Evolutionary conservation across 2,888 invertebrate species (phyloP).

Genomic region (Drosophila mayaguana): DNA sequence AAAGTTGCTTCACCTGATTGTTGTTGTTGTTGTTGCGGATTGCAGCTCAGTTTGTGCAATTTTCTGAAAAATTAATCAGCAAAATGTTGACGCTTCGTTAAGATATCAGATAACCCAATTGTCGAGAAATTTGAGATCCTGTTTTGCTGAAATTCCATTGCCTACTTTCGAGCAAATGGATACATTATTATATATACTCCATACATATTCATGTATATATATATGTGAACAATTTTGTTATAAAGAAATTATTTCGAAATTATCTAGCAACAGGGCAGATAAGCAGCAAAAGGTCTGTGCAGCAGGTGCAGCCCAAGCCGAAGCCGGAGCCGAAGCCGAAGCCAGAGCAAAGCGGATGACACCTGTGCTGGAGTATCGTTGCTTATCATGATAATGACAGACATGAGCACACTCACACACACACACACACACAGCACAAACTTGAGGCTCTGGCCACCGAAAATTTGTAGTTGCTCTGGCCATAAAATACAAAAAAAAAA

Average conservation of each 20-base stretch:
- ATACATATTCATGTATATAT: not conserved
- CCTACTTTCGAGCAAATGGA: constrained; percentile 23
- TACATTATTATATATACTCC: not conserved
- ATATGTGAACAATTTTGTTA: not conserved
- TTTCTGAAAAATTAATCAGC: constrained; percentile 68
- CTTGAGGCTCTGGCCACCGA: constrained; percentile 22
- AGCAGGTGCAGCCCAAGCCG: constrained; percentile 50
- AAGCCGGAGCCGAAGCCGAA: constrained; percentile 33
- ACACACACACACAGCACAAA: constrained; percentile 23
- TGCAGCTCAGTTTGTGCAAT: constrained; percentile 54
- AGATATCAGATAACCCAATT: constrained; percentile 44
- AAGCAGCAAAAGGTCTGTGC: not conserved
- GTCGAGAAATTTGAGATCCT: constrained; percentile 38
- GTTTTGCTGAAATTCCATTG: constrained; percentile 10
- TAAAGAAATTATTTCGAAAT: constrained; percentile 12
- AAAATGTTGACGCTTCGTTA: constrained; percentile 54
- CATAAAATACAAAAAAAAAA: constrained; percentile 61
- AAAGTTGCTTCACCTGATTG: constrained; percentile 9
- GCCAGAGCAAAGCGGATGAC: constrained; percentile 71
- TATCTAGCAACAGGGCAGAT: not conserved
- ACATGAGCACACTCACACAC: constrained; percentile 25
- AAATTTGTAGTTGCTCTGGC: constrained; percentile 44
- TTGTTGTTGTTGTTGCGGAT: constrained; percentile 3
- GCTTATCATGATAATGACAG: constrained; percentile 74
- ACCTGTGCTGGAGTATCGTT: constrained; percentile 63